Conservation (phyloP, 1,140 invertebrate species). For the Berghia stephanieae region DNA sequence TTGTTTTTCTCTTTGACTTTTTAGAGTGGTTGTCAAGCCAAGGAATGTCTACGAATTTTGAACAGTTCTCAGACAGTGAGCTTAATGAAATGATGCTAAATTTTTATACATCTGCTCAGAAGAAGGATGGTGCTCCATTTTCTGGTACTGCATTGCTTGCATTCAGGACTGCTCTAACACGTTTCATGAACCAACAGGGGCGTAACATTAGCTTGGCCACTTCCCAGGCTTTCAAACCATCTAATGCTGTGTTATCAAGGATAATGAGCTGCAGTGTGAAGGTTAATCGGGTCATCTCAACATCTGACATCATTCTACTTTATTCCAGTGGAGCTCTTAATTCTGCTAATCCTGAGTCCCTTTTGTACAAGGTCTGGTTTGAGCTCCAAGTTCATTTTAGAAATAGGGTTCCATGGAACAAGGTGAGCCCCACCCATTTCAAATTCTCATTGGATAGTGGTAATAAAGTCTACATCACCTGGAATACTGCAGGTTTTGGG, state of each 20-base stretch:
- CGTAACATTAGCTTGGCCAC: slow-evolving; percentile 22
- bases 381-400: slow-evolving; percentile 39
- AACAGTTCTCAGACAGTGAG: slow-evolving; percentile 23
- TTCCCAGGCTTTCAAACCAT: slow-evolving; percentile 22
- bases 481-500: slow-evolving; percentile 26
- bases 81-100: slow-evolving; percentile 23
- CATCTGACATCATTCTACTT: slow-evolving; percentile 19
- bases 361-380: slow-evolving; percentile 39
- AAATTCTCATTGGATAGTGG: slow-evolving; percentile 9
- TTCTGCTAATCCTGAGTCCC: slow-evolving; percentile 27
- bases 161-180: slow-evolving; percentile 26
- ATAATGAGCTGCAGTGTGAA: slow-evolving; percentile 15
- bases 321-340: slow-evolving; percentile 24
- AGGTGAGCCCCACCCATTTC: slow-evolving; percentile 24
- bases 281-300: slow-evolving; percentile 12
- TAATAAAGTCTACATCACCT: slow-evolving; percentile 9
- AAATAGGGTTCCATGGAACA: slow-evolving; percentile 25
- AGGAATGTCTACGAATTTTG: slow-evolving; percentile 29
- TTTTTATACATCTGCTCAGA: slow-evolving; percentile 29
- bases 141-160: slow-evolving; percentile 27
- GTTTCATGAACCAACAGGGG: slow-evolving; percentile 14
- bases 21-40: slow-evolving; percentile 25
- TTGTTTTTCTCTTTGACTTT: no score
- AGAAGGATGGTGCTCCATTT: slow-evolving; percentile 34
- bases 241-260: slow-evolving; percentile 19